phyloP scores from a whole-genome alignment of 2,797 vertebrate species.

The Acanthiza pusilla region DNA sequence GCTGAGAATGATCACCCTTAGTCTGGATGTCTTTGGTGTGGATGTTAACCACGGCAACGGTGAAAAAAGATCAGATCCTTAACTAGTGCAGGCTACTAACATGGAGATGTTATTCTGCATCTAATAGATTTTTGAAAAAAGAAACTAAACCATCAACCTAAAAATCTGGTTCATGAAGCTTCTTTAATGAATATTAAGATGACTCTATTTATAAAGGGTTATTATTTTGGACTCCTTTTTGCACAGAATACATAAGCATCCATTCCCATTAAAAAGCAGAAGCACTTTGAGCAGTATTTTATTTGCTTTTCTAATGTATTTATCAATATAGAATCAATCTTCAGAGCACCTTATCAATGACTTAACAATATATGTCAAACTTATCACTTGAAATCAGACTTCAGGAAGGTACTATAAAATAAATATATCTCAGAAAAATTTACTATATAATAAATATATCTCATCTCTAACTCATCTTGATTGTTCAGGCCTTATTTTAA shows the following conservation, averaged over 20 bases:
- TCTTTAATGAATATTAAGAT: neutral
- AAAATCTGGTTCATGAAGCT: neutral
- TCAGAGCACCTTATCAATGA: neutral
- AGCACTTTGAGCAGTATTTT: neutral
- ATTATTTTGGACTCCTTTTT: neutral
- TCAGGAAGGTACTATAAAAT: neutral
- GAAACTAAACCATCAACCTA: accelerated
- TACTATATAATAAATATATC: neutral
- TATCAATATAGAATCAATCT: neutral
- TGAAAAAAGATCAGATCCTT: neutral
- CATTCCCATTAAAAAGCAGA: neutral
- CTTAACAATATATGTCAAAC: neutral
- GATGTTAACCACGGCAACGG: neutral
- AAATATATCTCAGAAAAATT: neutral
- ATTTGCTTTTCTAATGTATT: neutral
- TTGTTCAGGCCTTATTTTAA: neutral
- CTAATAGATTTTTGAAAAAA: neutral
- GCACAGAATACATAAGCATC: neutral
- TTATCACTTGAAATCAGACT: neutral
- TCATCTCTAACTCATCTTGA: neutral
- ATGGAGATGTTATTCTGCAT: neutral
- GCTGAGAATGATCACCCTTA: neutral
- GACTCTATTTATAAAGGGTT: neutral
- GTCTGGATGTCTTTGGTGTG: neutral
- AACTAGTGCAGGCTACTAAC: accelerated